Evolutionary conservation across 2,113 vertebrate genomes (phyloP).

Genomic region (Chiloscyllium plagiosum): DNA sequence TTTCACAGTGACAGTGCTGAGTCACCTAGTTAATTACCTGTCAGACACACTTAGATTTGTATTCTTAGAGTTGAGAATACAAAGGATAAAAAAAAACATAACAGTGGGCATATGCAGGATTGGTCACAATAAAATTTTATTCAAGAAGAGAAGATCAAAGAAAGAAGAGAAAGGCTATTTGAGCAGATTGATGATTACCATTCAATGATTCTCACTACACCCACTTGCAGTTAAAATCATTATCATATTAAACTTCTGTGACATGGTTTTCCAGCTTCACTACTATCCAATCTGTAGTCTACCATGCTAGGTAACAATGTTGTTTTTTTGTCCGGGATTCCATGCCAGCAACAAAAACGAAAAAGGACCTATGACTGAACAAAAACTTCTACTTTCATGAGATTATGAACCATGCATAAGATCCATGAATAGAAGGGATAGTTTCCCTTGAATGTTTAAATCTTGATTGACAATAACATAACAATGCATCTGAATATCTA

Average conservation of each 20-base stretch:
- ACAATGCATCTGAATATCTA: background rate
- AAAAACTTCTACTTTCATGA: background rate
- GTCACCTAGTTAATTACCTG: background rate
- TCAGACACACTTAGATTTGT: background rate
- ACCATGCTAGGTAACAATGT: background rate
- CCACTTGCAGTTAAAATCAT: background rate
- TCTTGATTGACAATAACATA: background rate
- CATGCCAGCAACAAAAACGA: background rate
- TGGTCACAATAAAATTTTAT: background rate
- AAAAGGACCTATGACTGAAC: background rate
- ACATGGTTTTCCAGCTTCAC: background rate
- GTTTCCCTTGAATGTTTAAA: background rate
- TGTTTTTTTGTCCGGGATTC: background rate
- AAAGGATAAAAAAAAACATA: background rate
- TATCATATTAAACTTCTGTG: background rate
- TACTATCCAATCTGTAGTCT: background rate
- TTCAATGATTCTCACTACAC: background rate
- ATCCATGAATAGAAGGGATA: background rate
- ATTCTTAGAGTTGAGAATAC: background rate
- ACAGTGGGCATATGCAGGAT: background rate
- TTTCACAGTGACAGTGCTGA: background rate
- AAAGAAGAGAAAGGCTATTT: background rate
- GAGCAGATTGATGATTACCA: background rate
- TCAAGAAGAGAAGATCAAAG: background rate
- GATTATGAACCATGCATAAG: background rate